phyloP scores from a whole-genome alignment of 2,113 vertebrate genomes.

The Lamprologus sp. region DNA sequence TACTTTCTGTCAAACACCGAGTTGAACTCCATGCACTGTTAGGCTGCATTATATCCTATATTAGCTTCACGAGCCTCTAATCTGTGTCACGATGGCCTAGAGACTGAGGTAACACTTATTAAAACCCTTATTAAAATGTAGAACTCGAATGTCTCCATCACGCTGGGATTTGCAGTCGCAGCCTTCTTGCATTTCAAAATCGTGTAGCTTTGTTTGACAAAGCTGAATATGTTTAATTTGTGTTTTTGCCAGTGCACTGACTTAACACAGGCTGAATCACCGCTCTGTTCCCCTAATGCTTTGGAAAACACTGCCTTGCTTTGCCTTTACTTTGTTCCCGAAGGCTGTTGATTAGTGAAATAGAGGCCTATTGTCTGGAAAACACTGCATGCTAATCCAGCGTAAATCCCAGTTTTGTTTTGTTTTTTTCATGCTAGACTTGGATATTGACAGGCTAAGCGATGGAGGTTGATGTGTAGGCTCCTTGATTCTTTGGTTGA shows the following conservation, averaged over 20 bases:
- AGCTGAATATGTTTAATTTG: conserved; percentile 30
- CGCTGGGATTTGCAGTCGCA: background rate
- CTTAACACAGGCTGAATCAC: conserved; percentile 37
- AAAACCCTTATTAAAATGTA: background rate
- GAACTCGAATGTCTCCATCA: background rate
- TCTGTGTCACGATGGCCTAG: background rate
- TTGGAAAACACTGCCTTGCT: conserved; percentile 5
- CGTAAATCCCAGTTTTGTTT: background rate
- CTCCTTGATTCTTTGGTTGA: conserved; percentile 43
- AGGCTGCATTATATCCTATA: background rate
- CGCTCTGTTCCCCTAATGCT: conserved; percentile 36
- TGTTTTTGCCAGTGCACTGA: conserved; percentile 15
- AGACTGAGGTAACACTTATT: background rate
- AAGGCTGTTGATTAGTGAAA: conserved; percentile 35
- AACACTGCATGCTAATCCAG: conserved; percentile 45
- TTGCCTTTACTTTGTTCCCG: conserved; percentile 24
- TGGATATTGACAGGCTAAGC: conserved; percentile 27
- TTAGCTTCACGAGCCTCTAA: background rate
- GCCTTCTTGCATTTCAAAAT: background rate
- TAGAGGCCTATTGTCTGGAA: conserved; percentile 42
- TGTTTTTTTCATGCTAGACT: background rate
- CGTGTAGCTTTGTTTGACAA: conserved; percentile 31
- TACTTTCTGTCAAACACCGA: background rate
- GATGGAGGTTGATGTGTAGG: conserved; percentile 16
- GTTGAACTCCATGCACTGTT: background rate